phyloP scores from a whole-genome alignment of 1,140 invertebrate species.

The Rhopalosiphum padi region DNA sequence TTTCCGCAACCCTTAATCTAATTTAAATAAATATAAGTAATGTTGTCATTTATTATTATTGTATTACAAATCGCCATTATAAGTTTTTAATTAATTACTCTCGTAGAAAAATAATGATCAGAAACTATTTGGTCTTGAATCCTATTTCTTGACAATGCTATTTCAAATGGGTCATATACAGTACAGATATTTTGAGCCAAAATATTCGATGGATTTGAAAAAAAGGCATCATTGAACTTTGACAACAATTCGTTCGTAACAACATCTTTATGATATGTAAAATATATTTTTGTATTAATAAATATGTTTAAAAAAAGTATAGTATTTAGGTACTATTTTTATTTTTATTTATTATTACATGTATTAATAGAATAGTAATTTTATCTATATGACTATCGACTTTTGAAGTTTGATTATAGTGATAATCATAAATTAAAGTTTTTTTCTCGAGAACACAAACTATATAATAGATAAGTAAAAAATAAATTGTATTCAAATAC shows the following conservation, averaged over 20 bases:
- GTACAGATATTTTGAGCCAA: slow-evolving; percentile 84
- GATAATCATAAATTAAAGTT: not conserved
- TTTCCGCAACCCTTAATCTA: slow-evolving; percentile 84
- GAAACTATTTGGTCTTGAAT: slow-evolving; percentile 67
- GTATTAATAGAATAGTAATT: no score
- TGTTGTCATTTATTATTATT: not conserved
- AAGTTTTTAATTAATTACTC: slow-evolving; percentile 66
- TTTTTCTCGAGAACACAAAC: not conserved
- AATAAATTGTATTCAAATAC: not conserved
- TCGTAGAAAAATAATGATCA: slow-evolving; percentile 81
- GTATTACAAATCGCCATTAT: not conserved
- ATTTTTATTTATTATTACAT: not conserved
- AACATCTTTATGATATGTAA: not conserved
- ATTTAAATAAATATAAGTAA: slow-evolving; percentile 1
- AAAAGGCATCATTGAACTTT: slow-evolving; percentile 66
- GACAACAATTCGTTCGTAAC: not conserved
- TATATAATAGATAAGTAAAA: not conserved
- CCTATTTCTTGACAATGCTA: slow-evolving; percentile 72
- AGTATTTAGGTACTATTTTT: not conserved
- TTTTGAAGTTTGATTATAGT: not conserved
- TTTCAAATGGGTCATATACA: slow-evolving; percentile 78
- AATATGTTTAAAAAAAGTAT: not conserved
- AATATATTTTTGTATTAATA: not conserved
- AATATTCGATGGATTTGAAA: slow-evolving; percentile 74
- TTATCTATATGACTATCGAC: not conserved